Evolutionary conservation across 2,797 vertebrate genomes (phyloP).

Genomic region (Orientallactaga sibirica): DNA sequence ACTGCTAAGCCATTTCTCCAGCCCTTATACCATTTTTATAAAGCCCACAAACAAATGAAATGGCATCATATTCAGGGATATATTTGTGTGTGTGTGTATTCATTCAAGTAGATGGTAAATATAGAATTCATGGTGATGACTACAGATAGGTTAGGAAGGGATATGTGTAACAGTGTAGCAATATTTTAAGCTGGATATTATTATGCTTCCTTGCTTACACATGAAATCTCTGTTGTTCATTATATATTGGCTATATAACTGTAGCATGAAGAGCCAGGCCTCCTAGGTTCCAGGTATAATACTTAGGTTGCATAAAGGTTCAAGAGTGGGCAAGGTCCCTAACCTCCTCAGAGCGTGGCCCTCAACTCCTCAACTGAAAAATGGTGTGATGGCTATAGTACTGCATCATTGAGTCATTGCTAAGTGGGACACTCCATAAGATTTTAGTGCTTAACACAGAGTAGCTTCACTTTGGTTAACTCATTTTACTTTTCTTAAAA

Average conservation of each 20-base stretch:
- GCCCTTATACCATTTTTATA: neutral
- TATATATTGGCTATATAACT: neutral
- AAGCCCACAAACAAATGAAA: conserved; percentile 3
- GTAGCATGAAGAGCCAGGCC: neutral
- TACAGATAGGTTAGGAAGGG: neutral
- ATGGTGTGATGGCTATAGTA: neutral
- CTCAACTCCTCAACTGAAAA: neutral
- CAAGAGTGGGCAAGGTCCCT: neutral
- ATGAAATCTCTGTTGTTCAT: neutral
- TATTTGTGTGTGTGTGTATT: too few relatives aligned
- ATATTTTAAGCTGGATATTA: neutral
- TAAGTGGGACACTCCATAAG: neutral
- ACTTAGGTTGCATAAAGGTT: neutral
- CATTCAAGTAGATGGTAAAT: neutral
- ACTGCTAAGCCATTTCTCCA: too few relatives aligned
- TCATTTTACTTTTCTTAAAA: conserved; percentile 7
- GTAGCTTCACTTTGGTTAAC: neutral
- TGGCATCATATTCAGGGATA: neutral
- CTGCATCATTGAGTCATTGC: neutral
- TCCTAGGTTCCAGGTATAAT: neutral
- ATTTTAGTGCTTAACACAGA: neutral
- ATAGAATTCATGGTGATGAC: neutral
- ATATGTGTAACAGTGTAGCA: neutral
- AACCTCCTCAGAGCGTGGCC: neutral
- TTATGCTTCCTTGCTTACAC: neutral